Conservation (phyloP, 2,113 vertebrate genomes). For the Apodemus sylvaticus region DNA sequence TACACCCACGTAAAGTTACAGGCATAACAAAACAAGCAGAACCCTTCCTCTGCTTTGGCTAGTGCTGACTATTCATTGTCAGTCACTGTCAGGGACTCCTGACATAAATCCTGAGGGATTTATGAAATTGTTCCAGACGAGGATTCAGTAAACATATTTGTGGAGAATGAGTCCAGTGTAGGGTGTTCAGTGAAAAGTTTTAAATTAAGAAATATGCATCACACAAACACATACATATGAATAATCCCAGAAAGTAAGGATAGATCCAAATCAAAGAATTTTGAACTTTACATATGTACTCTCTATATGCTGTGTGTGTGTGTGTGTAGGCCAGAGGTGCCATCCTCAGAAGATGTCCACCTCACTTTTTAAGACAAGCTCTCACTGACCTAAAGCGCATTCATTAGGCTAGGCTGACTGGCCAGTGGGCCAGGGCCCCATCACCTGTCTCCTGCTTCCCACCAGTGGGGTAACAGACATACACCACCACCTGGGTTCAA, state of each 20-base stretch:
- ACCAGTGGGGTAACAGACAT: not conserved
- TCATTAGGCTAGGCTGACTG: not conserved
- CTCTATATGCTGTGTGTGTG: not conserved
- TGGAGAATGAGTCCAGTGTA: not conserved
- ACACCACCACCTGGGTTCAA: not conserved
- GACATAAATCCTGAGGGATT: not conserved
- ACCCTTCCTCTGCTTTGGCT: not conserved
- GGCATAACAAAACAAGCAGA: not conserved
- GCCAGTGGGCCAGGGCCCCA: not conserved
- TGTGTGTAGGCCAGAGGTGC: not conserved
- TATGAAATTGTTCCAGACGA: not conserved
- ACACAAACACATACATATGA: not conserved
- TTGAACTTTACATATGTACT: not conserved
- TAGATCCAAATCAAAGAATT: not conserved
- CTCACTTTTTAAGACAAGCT: not conserved
- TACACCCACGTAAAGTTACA: not conserved
- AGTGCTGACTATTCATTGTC: not conserved
- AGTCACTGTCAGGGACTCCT: not conserved
- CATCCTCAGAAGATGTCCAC: not conserved
- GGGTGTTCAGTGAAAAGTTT: not conserved
- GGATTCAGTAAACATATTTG: not conserved
- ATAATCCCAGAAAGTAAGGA: not conserved
- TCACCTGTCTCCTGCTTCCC: not conserved
- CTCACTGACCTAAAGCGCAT: not conserved
- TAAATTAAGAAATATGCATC: not conserved